Evolutionary conservation across 2,797 vertebrate genomes (phyloP).

Genomic region (Anguilla obscura): DNA sequence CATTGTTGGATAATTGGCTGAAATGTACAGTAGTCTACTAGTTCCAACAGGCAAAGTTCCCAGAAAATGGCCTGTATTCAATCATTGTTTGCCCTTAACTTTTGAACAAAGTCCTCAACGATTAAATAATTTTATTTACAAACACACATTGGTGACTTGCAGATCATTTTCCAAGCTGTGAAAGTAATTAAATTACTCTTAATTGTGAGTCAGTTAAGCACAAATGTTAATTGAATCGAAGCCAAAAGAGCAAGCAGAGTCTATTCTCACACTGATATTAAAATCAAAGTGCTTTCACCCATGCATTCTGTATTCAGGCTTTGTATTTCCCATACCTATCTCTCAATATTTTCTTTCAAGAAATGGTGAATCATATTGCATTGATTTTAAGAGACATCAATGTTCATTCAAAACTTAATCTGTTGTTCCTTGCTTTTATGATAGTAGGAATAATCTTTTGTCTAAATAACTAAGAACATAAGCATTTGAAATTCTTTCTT

Average conservation of each 20-base stretch:
- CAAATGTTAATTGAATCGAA: not conserved
- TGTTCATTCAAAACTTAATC: not conserved
- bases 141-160: not conserved
- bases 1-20: not conserved
- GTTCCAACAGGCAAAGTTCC: not conserved
- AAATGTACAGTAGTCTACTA: not conserved
- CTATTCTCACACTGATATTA: not conserved
- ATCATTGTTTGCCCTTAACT: not conserved
- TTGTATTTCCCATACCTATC: not conserved
- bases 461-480: not conserved
- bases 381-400: not conserved
- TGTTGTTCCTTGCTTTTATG: conserved; percentile 11
- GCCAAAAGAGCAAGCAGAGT: not conserved
- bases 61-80: not conserved
- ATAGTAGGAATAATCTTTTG: not conserved
- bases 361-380: not conserved
- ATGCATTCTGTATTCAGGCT: not conserved
- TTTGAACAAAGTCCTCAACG: not conserved
- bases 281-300: not conserved
- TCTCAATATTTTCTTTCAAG: not conserved
- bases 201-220: not conserved
- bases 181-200: not conserved
- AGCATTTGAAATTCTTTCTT: not conserved
- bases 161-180: not conserved
- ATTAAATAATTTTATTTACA: not conserved